Percentiles rank a stretch among this genome's conserved stretches.
Evolutionary conservation across 1,140 invertebrate species (phyloP).

Genomic region (Lordiphosa mommai): DNA sequence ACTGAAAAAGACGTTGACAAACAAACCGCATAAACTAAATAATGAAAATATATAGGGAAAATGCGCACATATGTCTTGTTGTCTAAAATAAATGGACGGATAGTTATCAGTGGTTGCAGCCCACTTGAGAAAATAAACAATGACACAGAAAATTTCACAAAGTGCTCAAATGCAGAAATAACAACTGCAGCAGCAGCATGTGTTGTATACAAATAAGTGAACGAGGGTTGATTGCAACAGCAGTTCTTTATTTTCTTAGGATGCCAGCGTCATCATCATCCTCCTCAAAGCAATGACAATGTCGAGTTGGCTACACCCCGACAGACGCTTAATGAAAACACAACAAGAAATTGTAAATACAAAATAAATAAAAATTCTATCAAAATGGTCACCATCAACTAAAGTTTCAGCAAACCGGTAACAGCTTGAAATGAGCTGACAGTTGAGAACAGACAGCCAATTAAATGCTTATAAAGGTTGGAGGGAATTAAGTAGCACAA

Average conservation of each 20-base stretch:
- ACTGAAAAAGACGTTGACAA: slow-evolving; percentile 30
- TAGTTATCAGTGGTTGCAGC: slow-evolving; percentile 4
- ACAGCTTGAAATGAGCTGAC: slow-evolving; percentile 12
- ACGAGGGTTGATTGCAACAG: slow-evolving; percentile 31
- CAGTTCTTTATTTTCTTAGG: slow-evolving; percentile 60
- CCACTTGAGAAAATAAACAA: slow-evolving; percentile 67
- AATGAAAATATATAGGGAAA: slow-evolving; percentile 59
- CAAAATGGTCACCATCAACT: slow-evolving; percentile 18
- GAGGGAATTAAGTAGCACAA: background rate
- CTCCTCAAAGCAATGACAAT: slow-evolving; percentile 3
- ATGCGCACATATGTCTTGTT: slow-evolving; percentile 50
- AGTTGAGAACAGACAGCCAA: slow-evolving; percentile 54
- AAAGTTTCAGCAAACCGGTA: slow-evolving; percentile 34
- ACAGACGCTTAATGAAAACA: slow-evolving; percentile 58
- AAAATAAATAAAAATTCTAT: slow-evolving; percentile 63
- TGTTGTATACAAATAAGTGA: slow-evolving; percentile 48
- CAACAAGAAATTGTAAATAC: slow-evolving; percentile 58
- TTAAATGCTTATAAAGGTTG: slow-evolving; percentile 61
- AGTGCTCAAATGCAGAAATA: slow-evolving; percentile 65
- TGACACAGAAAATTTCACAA: slow-evolving; percentile 63
- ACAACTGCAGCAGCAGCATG: slow-evolving; percentile 51
- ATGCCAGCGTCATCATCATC: slow-evolving; percentile 15
- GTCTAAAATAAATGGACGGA: slow-evolving; percentile 32
- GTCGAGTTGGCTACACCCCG: slow-evolving; percentile 18
- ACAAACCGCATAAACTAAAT: slow-evolving; percentile 45